phyloP scores from a whole-genome alignment of 2,113 vertebrate species.

The Stomatorhinus ivindoensis region DNA sequence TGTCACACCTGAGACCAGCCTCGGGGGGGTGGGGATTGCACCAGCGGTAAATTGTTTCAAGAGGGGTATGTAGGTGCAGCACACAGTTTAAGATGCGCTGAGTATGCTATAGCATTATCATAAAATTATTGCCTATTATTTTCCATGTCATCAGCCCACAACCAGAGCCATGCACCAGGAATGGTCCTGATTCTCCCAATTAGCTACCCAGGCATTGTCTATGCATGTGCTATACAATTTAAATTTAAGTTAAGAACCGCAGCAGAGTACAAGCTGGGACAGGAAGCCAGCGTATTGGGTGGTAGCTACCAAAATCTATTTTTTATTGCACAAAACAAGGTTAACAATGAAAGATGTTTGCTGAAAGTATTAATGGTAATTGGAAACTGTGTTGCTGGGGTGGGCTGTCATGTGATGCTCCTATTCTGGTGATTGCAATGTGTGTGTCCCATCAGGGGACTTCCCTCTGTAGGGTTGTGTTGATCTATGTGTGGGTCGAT shows the following conservation, averaged over 20 bases:
- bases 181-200: not conserved
- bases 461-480: slow-evolving; percentile 8
- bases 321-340: not conserved
- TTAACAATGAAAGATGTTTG: not conserved
- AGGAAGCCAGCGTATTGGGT: not conserved
- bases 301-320: not conserved
- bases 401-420: not conserved
- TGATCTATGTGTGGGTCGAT: slow-evolving; percentile 13
- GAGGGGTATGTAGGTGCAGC: not conserved
- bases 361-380: not conserved
- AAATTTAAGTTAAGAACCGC: not conserved
- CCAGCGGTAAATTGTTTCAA: not conserved
- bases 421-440: no score
- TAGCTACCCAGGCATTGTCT: not conserved
- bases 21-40: not conserved
- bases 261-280: not conserved
- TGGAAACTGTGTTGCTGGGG: not conserved
- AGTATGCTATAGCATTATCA: not conserved
- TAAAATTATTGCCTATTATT: not conserved
- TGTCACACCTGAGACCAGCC: not conserved
- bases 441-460: not conserved
- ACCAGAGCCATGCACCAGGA: not conserved
- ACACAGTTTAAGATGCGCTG: not conserved
- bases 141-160: not conserved
- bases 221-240: not conserved